Base-by-base conservation (phyloP, 92 coral and sea anemone species). In the Montipora capitata region DNA sequence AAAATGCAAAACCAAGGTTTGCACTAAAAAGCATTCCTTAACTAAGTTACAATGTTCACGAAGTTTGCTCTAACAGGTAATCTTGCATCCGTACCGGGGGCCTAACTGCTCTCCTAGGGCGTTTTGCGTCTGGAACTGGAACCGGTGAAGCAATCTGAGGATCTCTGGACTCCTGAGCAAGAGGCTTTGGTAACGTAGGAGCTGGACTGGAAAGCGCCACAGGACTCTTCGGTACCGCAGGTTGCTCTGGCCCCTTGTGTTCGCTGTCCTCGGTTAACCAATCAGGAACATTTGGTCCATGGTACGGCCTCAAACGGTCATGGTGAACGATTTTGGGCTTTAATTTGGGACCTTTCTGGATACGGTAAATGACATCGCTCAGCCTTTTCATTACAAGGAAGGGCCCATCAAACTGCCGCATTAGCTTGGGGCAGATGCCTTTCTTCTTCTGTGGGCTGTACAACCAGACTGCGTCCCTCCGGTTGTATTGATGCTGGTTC, bases 301-400 rank as follows among this genome's bases (percentile, higher is more conserved):
- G 0, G 35, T 27, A 27, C 35, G 35, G 35, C 35, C 35, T 27
- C 35, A 27, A 27, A 27, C 2, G 35, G 35, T 27, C 35, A 27
- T 27, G 35, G 35, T 27, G 35, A 27, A 93, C 81, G 10, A 82
- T 87, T 11, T 78, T 70, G 45, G 91, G 87, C 71, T 86, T 91
- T 1, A 88, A 62, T n/a, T 35, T 59, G 4, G 62, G 71, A 39
- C 72, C 38, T 42, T 51, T 72, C 40, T 78, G 88, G 12, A 88
- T 86, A 35, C 83, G 61, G 59, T 65, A 57, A 7, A 63, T 40
- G 14, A 72, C 51, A 66, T 78, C 90, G 27, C 82, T 86, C 3
- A 78, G 16, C 74, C 64, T 63, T 44, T 78, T 77, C 35, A 86
- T 41, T 66, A 86, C 74, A 6, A 76, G 44, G 14, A 69, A 78